Percentiles rank a stretch among this genome's conserved stretches.
phyloP scores from a whole-genome alignment of 1,140 invertebrate species.

The Cyclina sinensis region DNA sequence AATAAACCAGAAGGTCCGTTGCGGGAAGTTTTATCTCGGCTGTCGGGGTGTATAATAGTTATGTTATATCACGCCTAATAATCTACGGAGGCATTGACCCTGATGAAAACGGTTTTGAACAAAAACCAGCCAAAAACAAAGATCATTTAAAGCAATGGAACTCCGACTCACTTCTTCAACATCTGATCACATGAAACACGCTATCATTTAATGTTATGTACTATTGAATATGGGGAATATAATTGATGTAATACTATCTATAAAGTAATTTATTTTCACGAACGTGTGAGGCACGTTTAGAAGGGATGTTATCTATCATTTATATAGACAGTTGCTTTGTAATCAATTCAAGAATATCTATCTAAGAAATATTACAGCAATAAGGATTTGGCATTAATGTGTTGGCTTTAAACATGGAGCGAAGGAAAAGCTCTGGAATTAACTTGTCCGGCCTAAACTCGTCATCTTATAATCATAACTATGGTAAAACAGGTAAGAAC shows the following conservation, averaged over 20 bases:
- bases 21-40: too few relatives aligned
- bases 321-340: neutral
- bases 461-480: neutral
- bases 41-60: too few relatives aligned
- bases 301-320: constrained; percentile 3
- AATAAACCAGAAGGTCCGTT: too few relatives aligned
- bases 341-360: neutral
- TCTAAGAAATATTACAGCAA: neutral
- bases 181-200: too few relatives aligned
- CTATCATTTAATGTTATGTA: neutral
- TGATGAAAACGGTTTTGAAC: too few relatives aligned
- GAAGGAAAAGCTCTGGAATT: neutral
- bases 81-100: too few relatives aligned
- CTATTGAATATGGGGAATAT: neutral
- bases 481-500: neutral
- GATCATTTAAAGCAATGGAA: too few relatives aligned
- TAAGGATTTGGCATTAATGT: neutral
- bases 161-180: too few relatives aligned
- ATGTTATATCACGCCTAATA: too few relatives aligned
- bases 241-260: neutral
- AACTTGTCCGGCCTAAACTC: neutral
- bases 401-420: neutral
- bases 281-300: neutral
- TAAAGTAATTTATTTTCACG: neutral
- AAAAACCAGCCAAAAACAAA: too few relatives aligned